Conservation (phyloP, 1,140 invertebrate genomes). For the Plutomurus gul region DNA sequence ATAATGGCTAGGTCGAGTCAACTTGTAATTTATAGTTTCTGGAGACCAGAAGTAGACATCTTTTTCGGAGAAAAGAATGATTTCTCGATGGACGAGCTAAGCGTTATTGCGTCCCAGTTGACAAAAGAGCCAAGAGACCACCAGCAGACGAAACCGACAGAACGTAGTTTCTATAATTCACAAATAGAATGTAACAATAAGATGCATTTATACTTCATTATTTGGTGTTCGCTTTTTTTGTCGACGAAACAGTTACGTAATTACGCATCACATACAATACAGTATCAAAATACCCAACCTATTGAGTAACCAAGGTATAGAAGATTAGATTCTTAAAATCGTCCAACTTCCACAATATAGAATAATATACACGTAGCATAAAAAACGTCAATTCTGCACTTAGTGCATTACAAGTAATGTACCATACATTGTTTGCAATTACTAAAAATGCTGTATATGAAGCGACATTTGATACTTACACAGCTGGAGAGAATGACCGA, state of each 20-base stretch:
- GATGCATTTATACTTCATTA: no score
- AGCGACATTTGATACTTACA: constrained; percentile 63
- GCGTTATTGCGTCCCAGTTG: constrained; percentile 72
- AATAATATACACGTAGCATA: no score
- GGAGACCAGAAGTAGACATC: background rate
- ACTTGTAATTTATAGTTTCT: background rate
- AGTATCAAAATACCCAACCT: no score
- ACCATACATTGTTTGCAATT: background rate
- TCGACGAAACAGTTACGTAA: no score
- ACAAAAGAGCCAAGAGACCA: constrained; percentile 85
- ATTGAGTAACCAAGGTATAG: no score
- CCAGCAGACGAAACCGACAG: constrained; percentile 83
- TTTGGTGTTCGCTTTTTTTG: no score
- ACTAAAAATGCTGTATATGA: background rate
- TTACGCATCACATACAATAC: no score
- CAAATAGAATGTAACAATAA: no score
- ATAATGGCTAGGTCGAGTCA: background rate
- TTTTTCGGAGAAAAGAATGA: background rate
- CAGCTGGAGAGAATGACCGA: constrained; percentile 83
- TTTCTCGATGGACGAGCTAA: background rate
- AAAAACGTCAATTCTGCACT: no score
- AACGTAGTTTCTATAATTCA: constrained; percentile 76
- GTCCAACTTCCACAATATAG: no score
- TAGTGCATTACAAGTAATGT: no score
- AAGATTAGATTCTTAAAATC: no score